phyloP scores from a whole-genome alignment of 1,140 invertebrate genomes.

The Colletes latitarsis region DNA sequence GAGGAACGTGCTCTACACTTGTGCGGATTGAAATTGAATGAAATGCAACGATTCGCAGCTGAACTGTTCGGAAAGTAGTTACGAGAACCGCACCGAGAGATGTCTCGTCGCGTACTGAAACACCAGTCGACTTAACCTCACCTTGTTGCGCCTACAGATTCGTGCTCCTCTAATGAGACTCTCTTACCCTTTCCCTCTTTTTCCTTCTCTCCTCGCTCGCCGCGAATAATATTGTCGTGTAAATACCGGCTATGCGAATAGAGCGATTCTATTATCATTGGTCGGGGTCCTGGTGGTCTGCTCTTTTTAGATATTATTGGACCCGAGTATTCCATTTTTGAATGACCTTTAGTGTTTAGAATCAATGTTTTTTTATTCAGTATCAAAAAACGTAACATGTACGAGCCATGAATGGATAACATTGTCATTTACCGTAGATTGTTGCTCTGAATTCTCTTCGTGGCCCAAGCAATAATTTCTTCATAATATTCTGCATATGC shows the following conservation, averaged over 20 bases:
- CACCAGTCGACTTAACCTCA: constrained; percentile 49
- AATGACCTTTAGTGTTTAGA: constrained; percentile 18
- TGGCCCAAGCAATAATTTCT: too few relatives aligned
- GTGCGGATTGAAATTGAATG: neutral
- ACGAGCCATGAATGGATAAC: too few relatives aligned
- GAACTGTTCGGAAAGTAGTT: neutral
- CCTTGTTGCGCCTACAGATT: constrained; percentile 10
- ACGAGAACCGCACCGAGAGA: constrained; percentile 55
- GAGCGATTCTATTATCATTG: constrained; percentile 30
- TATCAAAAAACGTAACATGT: too few relatives aligned
- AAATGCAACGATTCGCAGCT: neutral
- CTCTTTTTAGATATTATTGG: constrained; percentile 6
- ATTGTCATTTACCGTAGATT: too few relatives aligned
- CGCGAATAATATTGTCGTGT: constrained; percentile 34
- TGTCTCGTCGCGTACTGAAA: constrained; percentile 63
- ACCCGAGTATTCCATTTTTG: constrained; percentile 12
- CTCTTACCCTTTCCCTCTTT: neutral
- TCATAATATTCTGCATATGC: too few relatives aligned
- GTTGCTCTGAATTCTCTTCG: too few relatives aligned
- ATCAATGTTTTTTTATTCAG: too few relatives aligned
- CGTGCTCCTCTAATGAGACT: neutral
- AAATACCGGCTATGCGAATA: constrained; percentile 32
- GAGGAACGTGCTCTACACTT: too few relatives aligned
- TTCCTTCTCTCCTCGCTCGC: too few relatives aligned
- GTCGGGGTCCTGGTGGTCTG: neutral